phyloP scores from a whole-genome alignment of 2,797 vertebrate species.

The Synaphobranchus kaupii region DNA sequence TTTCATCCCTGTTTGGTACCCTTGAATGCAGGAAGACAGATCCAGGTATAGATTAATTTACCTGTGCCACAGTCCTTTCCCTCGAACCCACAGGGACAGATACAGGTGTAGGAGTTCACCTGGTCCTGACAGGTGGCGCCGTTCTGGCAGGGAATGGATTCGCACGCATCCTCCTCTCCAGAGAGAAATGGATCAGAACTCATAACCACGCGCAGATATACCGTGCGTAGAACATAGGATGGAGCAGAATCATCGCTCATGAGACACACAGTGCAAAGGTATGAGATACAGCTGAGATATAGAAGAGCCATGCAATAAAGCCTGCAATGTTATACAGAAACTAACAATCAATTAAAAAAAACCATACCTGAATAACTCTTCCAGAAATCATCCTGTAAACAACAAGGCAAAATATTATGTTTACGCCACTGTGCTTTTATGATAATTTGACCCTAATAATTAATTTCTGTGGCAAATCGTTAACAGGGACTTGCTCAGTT shows the following conservation, averaged over 20 bases:
- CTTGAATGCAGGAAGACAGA: no score
- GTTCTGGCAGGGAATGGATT: constrained; percentile 68
- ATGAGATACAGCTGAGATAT: background rate
- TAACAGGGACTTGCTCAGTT: background rate
- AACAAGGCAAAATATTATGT: constrained; percentile 14
- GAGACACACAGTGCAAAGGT: background rate
- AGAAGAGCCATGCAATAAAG: background rate
- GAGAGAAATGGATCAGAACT: constrained; percentile 11
- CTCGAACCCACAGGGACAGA: constrained; percentile 64
- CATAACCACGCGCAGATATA: background rate
- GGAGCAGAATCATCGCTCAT: no score
- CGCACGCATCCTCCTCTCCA: constrained; percentile 67
- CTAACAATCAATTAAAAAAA: background rate
- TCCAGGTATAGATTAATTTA: constrained; percentile 27
- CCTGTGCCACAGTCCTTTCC: constrained; percentile 72
- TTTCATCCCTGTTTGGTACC: background rate
- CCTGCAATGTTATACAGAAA: background rate
- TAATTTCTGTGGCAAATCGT: background rate
- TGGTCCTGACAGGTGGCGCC: constrained; percentile 66
- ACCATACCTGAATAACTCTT: constrained; percentile 69
- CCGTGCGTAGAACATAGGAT: background rate
- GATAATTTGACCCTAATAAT: background rate
- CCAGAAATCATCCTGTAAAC: constrained; percentile 73
- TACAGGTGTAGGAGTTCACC: constrained; percentile 60
- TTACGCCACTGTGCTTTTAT: background rate